These are phyloP conservation scores for Osmerus eperlanus DNA, from an alignment of 2,113 vertebrate genomes.

Conservation along the genomic window DNA sequence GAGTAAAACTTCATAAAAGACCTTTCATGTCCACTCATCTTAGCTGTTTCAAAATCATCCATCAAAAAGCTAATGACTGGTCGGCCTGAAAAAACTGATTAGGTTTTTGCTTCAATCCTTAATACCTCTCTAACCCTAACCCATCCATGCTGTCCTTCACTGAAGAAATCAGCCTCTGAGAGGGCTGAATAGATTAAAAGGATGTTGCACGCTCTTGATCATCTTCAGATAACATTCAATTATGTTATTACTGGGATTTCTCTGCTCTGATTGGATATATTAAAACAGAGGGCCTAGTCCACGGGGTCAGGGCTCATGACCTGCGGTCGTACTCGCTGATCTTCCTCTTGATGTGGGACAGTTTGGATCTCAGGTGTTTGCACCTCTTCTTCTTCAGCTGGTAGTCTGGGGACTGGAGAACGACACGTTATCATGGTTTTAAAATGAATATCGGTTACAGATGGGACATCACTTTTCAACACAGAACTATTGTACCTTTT, in stretches of 20 bases:
- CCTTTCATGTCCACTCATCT: slow-evolving; percentile 1
- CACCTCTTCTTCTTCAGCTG: slow-evolving; percentile 76
- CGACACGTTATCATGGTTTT: neutral
- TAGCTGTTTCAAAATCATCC: too few relatives aligned
- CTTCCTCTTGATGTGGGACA: slow-evolving; percentile 84
- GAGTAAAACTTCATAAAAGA: slow-evolving; percentile 1
- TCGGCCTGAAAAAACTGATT: too few relatives aligned
- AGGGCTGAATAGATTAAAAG: neutral
- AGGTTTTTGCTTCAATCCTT: too few relatives aligned
- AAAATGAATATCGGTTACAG: neutral
- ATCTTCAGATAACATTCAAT: neutral
- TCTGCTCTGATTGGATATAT: too few relatives aligned
- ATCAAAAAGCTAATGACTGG: too few relatives aligned
- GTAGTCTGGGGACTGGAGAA: slow-evolving; percentile 77
- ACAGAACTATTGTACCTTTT: slow-evolving; percentile 62
- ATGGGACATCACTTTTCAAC: neutral
- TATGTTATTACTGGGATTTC: neutral
- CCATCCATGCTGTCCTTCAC: neutral
- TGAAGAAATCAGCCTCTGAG: neutral
- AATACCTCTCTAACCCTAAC: too few relatives aligned
- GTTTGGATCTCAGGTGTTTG: slow-evolving; percentile 78
- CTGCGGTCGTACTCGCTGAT: slow-evolving; percentile 81
- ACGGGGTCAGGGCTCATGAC: slow-evolving; percentile 42
- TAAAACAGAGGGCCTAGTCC: too few relatives aligned
- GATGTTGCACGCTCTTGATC: neutral